phyloP scores from a whole-genome alignment of 2,113 vertebrate species.

The Lepus europaeus region DNA sequence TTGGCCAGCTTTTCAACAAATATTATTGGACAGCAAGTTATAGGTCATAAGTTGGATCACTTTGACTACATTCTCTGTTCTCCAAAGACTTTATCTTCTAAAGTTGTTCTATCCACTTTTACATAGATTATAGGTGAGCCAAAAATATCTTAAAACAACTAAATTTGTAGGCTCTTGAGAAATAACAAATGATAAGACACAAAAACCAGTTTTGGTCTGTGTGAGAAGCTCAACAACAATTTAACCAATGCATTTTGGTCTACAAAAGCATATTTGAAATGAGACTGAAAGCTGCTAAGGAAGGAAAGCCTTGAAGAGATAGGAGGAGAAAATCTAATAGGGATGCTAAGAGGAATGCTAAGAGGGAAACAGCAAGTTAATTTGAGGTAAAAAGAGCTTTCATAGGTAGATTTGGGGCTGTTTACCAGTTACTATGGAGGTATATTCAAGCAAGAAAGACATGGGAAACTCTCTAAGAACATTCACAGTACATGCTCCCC shows the following conservation, averaged over 20 bases:
- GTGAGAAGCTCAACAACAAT: neutral
- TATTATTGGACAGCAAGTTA: neutral
- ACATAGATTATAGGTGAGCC: neutral
- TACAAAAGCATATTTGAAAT: neutral
- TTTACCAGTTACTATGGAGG: neutral
- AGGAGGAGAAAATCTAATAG: neutral
- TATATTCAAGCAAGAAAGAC: neutral
- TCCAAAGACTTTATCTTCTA: conserved; percentile 15
- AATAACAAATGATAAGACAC: neutral
- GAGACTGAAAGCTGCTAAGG: neutral
- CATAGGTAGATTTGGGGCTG: neutral
- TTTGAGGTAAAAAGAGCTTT: neutral
- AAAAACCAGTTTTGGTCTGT: neutral
- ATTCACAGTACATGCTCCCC: neutral
- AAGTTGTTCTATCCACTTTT: conserved; percentile 1
- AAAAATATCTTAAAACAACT: neutral
- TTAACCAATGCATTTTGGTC: neutral
- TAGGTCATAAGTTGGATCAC: neutral
- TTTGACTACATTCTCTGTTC: neutral
- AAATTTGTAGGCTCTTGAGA: neutral
- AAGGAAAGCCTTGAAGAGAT: conserved; percentile 9
- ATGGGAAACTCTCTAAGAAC: neutral
- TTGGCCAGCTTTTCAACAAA: conserved; percentile 22
- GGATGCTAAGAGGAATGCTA: neutral
- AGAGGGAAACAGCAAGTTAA: neutral